Conservation (phyloP, 2,888 invertebrate genomes). For the Apoda limacodes region DNA sequence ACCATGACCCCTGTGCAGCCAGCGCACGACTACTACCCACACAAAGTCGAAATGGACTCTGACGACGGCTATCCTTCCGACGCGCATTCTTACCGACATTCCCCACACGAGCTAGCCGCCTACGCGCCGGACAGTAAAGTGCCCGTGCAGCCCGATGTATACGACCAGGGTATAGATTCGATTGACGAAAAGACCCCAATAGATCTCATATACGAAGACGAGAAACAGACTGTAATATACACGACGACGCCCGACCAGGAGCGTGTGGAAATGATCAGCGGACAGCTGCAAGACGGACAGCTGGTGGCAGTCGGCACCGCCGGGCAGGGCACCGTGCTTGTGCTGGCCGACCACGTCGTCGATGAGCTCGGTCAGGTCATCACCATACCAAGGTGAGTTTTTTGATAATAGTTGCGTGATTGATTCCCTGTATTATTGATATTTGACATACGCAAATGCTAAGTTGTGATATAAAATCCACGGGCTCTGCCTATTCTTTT, state of each 20-base stretch:
- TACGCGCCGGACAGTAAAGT: slow-evolving; percentile 70
- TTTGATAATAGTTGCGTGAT: too few species aligned
- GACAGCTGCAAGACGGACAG: slow-evolving; percentile 72
- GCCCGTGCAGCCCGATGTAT: slow-evolving; percentile 64
- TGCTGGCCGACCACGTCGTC: slow-evolving; percentile 78
- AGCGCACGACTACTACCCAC: slow-evolving; percentile 76
- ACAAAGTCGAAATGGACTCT: slow-evolving; percentile 73
- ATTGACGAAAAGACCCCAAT: slow-evolving; percentile 79
- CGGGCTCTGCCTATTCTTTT: too few species aligned
- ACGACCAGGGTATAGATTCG: slow-evolving; percentile 61
- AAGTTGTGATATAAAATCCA: too few species aligned
- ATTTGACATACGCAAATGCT: too few species aligned
- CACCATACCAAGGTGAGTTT: slow-evolving; percentile 74
- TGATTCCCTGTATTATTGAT: too few species aligned
- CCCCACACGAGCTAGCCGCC: slow-evolving; percentile 62
- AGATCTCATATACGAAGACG: slow-evolving; percentile 86
- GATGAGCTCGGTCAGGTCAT: slow-evolving; percentile 77
- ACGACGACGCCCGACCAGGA: slow-evolving; percentile 84
- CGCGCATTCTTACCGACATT: slow-evolving; percentile 70
- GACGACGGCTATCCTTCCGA: slow-evolving; percentile 72
- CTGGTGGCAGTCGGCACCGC: slow-evolving; percentile 62
- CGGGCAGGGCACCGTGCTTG: slow-evolving; percentile 74
- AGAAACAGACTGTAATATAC: slow-evolving; percentile 86
- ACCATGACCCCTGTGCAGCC: slow-evolving; percentile 89
- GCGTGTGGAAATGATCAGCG: slow-evolving; percentile 82